A percentile compares a stretch with the other conserved stretches of the same genome.
These are phyloP conservation scores for Planococcus citri DNA, from an alignment of 1,140 invertebrate genomes.

Conservation along the genomic window DNA sequence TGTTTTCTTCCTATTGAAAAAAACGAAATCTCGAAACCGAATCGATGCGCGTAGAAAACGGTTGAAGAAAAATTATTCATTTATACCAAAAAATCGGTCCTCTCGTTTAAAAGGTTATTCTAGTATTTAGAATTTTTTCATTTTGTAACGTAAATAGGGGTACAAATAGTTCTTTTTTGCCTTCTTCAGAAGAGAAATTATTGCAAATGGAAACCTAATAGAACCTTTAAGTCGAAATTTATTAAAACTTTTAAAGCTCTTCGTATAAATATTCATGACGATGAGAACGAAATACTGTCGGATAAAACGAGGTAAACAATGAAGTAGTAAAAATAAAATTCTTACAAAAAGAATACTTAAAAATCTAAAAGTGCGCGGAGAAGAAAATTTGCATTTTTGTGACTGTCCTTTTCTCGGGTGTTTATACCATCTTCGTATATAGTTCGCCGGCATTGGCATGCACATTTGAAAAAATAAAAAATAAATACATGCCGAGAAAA, in stretches of 20 bases:
- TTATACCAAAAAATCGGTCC: too few relatives aligned
- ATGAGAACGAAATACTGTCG: neutral
- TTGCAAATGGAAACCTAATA: conserved; percentile 20
- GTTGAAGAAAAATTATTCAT: too few relatives aligned
- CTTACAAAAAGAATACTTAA: conserved; percentile 15
- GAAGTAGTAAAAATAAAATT: conserved; percentile 9
- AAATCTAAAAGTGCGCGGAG: conserved; percentile 1
- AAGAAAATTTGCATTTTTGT: conserved; percentile 13
- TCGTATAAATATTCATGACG: conserved; percentile 10
- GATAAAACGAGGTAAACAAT: conserved; percentile 18
- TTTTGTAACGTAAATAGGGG: neutral
- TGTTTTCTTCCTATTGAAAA: too few relatives aligned
- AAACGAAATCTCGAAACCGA: too few relatives aligned
- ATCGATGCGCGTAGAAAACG: too few relatives aligned
- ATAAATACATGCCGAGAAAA: neutral
- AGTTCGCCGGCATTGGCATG: neutral
- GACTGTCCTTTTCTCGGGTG: neutral
- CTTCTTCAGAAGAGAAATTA: conserved; percentile 10
- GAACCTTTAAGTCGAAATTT: conserved; percentile 18
- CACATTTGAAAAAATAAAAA: too few relatives aligned
- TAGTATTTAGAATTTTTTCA: too few relatives aligned
- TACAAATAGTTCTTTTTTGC: neutral
- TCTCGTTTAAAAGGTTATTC: too few relatives aligned
- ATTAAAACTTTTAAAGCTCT: conserved; percentile 20
- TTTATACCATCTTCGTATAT: neutral